Conservation (phyloP, 2,888 invertebrate genomes). For the Xylota sylvarum region DNA sequence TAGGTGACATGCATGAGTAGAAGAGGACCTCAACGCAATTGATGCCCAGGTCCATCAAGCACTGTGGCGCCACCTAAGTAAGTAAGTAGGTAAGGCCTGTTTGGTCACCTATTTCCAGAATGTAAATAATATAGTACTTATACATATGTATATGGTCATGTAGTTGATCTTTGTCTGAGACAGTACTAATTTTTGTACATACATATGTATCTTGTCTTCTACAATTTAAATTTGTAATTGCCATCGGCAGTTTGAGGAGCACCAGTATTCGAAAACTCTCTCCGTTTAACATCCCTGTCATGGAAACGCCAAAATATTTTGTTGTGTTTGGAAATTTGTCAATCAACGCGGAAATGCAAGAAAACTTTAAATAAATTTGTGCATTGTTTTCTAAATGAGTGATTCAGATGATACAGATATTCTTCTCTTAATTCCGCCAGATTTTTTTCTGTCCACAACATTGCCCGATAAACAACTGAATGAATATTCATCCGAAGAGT, state of each 20-base stretch:
- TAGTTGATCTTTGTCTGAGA: too few relatives aligned
- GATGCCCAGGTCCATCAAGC: too few relatives aligned
- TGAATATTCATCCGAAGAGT: conserved; percentile 46
- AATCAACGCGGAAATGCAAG: not conserved
- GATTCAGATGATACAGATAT: conserved; percentile 94
- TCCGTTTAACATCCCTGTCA: conserved; percentile 9
- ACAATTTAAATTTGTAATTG: not conserved
- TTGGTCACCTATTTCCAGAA: too few relatives aligned
- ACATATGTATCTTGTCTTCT: too few relatives aligned
- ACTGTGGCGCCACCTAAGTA: too few relatives aligned
- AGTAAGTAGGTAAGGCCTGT: too few relatives aligned
- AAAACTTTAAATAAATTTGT: conserved; percentile 7
- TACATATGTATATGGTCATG: too few relatives aligned
- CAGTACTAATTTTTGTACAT: too few relatives aligned
- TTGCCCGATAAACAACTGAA: conserved; percentile 48
- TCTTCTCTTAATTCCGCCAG: conserved; percentile 91
- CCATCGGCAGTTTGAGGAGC: not conserved
- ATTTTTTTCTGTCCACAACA: conserved; percentile 87
- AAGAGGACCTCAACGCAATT: too few relatives aligned
- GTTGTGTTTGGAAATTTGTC: conserved; percentile 13
- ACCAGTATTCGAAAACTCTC: not conserved
- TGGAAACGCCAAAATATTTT: conserved; percentile 11
- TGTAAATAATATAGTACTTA: too few relatives aligned
- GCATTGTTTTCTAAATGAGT: conserved; percentile 85
- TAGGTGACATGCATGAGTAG: too few relatives aligned